These are phyloP conservation scores for Smittia aterrima DNA, from an alignment of 2,888 invertebrate genomes.

Conservation along the genomic window DNA sequence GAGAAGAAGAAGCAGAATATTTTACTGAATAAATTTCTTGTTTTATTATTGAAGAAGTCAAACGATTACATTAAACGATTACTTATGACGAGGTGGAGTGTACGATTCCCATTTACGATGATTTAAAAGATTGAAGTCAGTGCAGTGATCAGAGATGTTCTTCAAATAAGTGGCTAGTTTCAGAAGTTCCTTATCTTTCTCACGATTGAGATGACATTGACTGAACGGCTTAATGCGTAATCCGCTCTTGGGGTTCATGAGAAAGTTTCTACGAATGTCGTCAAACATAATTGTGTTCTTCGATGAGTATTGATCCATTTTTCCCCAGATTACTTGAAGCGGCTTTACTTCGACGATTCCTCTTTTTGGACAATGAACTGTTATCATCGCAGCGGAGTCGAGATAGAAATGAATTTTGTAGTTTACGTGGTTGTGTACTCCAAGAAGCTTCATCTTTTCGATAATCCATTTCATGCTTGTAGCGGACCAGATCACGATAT, in stretches of 20 bases:
- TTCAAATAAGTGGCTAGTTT: slow-evolving; percentile 78
- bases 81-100: too few relatives aligned
- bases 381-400: slow-evolving; percentile 92
- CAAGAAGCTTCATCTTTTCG: slow-evolving; percentile 91
- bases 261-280: slow-evolving; percentile 90
- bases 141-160: slow-evolving; percentile 74
- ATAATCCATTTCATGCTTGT: slow-evolving; percentile 99
- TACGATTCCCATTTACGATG: slow-evolving; percentile 85
- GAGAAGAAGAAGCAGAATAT: background rate
- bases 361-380: slow-evolving; percentile 84
- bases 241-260: slow-evolving; percentile 96
- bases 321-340: slow-evolving; percentile 95
- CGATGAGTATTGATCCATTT: slow-evolving; percentile 80
- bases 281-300: slow-evolving; percentile 98
- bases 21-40: background rate
- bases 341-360: slow-evolving; percentile 95
- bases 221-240: slow-evolving; percentile 86
- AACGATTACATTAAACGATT: too few relatives aligned
- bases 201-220: slow-evolving; percentile 84
- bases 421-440: slow-evolving; percentile 75
- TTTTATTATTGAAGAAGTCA: too few relatives aligned
- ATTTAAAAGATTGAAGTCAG: slow-evolving; percentile 80
- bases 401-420: slow-evolving; percentile 92
- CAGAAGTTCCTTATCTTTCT: slow-evolving; percentile 78
- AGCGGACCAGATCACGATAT: slow-evolving; percentile 98